Percentiles rank a stretch among this genome's conserved stretches.
phyloP scores from a whole-genome alignment of 2,113 vertebrate genomes.

The Turnix velox region DNA sequence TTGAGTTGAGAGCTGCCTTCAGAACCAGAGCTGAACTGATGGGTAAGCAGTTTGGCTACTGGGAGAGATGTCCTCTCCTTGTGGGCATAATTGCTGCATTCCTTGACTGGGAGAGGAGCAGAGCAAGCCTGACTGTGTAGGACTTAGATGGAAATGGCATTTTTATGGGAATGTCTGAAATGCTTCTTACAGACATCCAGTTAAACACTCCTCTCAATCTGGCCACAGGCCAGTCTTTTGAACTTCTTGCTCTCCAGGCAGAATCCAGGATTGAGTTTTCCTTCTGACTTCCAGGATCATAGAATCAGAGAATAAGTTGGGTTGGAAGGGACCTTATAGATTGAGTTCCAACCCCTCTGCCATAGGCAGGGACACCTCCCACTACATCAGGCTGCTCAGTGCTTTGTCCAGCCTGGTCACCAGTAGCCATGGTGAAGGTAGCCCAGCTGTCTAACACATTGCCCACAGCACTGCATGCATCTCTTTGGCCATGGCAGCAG shows the following conservation, averaged over 20 bases:
- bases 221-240: conserved; percentile 22
- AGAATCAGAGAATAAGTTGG: no score
- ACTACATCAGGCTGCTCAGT: no score
- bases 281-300: background rate
- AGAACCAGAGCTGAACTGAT: background rate
- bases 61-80: background rate
- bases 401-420: background rate
- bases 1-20: background rate
- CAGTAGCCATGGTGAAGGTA: background rate
- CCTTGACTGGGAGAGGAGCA: conserved; percentile 36
- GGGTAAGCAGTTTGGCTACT: background rate
- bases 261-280: background rate
- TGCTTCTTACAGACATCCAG: conserved; percentile 18
- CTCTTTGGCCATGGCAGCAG: rapidly evolving
- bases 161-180: conserved; percentile 60
- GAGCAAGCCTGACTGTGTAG: background rate
- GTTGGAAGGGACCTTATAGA: no score
- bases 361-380: no score
- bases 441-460: background rate
- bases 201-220: conserved; percentile 8
- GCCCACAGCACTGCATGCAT: rapidly evolving
- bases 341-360: no score
- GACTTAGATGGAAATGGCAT: conserved; percentile 56
- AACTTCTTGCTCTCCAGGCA: background rate
- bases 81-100: conserved; percentile 43